Evolutionary conservation across 2,888 invertebrate species (phyloP).

Genomic region (Tenodera sinensis): DNA sequence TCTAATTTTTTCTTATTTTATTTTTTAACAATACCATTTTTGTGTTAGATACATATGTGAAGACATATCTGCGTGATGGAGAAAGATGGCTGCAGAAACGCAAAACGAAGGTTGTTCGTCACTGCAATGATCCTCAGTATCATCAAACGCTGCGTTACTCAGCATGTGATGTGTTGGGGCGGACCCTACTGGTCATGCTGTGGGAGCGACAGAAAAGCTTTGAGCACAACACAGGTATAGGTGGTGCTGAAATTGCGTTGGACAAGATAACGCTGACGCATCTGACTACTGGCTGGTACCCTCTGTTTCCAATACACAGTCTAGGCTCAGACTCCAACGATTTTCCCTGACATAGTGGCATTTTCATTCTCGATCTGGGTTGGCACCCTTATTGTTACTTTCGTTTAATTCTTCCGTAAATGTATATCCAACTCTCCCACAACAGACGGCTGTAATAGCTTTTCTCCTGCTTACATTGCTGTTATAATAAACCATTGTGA

Average conservation of each 20-base stretch:
- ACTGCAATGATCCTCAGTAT: conserved; percentile 79
- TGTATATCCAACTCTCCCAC: background rate
- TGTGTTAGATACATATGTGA: conserved; percentile 80
- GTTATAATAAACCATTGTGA: too few species aligned
- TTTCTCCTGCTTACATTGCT: too few species aligned
- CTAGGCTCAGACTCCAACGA: conserved; percentile 65
- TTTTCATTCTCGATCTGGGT: background rate
- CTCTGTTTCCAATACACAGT: conserved; percentile 81
- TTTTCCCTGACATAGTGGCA: conserved; percentile 39
- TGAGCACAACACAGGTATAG: conserved; percentile 75
- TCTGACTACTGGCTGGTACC: conserved; percentile 86
- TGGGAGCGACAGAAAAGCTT: conserved; percentile 89
- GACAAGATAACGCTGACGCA: conserved; percentile 77
- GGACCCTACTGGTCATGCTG: conserved; percentile 84
- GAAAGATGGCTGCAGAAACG: conserved; percentile 87
- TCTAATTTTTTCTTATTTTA: too few species aligned
- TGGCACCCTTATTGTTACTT: background rate
- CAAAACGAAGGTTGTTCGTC: conserved; percentile 81
- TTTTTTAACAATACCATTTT: background rate
- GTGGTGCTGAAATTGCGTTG: conserved; percentile 81
- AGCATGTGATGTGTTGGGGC: conserved; percentile 50
- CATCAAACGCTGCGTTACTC: conserved; percentile 83
- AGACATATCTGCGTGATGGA: conserved; percentile 86
- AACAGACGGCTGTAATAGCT: background rate
- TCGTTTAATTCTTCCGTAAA: background rate